phyloP scores from a whole-genome alignment of 2,113 vertebrate genomes.

The Taxidea taxus region DNA sequence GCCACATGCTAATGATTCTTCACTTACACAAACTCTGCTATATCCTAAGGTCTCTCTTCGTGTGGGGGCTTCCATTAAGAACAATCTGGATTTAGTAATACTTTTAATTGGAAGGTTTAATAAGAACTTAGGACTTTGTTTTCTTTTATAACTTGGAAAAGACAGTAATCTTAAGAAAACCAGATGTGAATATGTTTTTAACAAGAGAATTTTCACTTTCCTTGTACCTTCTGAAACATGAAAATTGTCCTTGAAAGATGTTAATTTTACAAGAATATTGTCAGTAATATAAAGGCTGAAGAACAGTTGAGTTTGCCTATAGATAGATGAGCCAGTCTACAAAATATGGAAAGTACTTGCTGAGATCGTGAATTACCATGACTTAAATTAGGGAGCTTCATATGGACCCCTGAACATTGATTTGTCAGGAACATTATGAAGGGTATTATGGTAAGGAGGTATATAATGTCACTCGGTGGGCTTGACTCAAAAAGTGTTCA shows the following conservation, averaged over 20 bases:
- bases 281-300: background rate
- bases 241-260: background rate
- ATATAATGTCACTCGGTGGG: background rate
- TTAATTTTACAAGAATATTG: background rate
- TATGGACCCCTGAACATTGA: background rate
- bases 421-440: background rate
- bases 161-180: slow-evolving; percentile 24
- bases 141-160: slow-evolving; percentile 31
- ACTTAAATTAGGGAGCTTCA: background rate
- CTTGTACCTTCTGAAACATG: background rate
- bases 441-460: background rate
- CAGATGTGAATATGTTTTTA: slow-evolving; percentile 37
- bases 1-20: background rate
- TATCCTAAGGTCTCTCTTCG: background rate
- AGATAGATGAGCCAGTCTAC: background rate
- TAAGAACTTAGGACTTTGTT: slow-evolving; percentile 12
- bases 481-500: background rate
- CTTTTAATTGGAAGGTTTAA: slow-evolving; percentile 35
- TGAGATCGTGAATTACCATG: background rate
- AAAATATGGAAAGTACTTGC: background rate
- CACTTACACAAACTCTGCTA: background rate
- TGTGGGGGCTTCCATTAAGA: background rate
- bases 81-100: slow-evolving; percentile 42
- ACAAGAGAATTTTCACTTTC: slow-evolving; percentile 23
- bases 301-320: background rate